Base-by-base conservation (phyloP, 1,140 invertebrate genomes). In the Drosophila sproati region DNA sequence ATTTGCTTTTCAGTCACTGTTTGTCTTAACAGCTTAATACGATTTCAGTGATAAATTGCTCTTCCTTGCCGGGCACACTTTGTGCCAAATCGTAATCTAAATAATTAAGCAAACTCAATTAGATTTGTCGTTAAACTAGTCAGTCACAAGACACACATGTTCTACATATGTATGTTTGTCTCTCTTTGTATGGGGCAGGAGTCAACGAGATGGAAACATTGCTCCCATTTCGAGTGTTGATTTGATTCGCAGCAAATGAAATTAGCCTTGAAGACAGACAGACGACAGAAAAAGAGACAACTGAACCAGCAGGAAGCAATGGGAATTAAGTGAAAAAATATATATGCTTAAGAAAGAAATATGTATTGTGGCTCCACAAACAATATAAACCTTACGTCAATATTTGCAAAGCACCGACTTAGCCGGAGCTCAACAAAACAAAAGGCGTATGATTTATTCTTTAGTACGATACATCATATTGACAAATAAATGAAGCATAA, bases 101-200 rank as follows among this genome's bases (percentile, higher is more conserved):
- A 87, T 83, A 87, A 87, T 87, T 87, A 88, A 89, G 67, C 77
- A 87, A 87, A 82, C 80, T 77, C 83, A 87, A 83, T 83, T 88
- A 83, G 83, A 80, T 80, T 72, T 82, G 66, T 76, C 66, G 62
- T 66, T 61, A 69, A 64, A 73, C 54, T 62, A 54, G 50, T 62
- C 55, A 56, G 63, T 64, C 54, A 68, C 29, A 70, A 10, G 55
- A 45, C 66, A 55, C 66, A 75, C 20, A 20, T 20, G 20, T 20
- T 1, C 20, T 55, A 66, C 39, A 45, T 69, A 50, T 69, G 39
- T 73, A 35, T 61, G 20, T 50, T 5, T 62, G 31, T 57, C 34
- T 56, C 20, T 41, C 31, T 34, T 20, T 20, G 29, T 7, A 2
- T 34, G 51, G 43, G 28, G 41, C 35, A 28, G 7, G 37, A 59